Evolutionary conservation across 2,888 invertebrate genomes (phyloP).

Genomic region (Gryllus longicercus): DNA sequence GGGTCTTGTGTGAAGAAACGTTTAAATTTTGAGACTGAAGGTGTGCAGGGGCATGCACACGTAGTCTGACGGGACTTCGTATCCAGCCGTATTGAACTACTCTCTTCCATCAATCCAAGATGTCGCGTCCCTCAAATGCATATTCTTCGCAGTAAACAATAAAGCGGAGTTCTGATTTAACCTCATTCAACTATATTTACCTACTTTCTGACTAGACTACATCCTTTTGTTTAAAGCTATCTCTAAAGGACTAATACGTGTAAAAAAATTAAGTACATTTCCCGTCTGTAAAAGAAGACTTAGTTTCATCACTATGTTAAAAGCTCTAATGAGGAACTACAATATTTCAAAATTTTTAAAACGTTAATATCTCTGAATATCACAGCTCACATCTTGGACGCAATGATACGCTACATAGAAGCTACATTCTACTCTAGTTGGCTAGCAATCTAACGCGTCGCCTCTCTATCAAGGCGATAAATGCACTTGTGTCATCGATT

Average conservation of each 20-base stretch:
- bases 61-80: neutral
- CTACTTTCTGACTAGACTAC: neutral
- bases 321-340: conserved; percentile 8
- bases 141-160: neutral
- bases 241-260: neutral
- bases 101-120: neutral
- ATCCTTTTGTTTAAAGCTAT: neutral
- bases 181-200: neutral
- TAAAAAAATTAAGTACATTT: conserved; percentile 4
- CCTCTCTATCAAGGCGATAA: conserved; percentile 2
- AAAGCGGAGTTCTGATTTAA: neutral
- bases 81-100: neutral
- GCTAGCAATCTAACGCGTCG: neutral
- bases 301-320: neutral
- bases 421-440: neutral
- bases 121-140: neutral
- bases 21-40: neutral
- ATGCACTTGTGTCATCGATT: neutral
- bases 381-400: conserved; percentile 6
- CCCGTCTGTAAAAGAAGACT: neutral
- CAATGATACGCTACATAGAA: neutral
- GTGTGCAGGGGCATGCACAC: neutral
- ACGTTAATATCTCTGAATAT: conserved; percentile 11
- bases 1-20: no score
- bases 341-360: neutral